phyloP scores from a whole-genome alignment of 2,888 invertebrate species.

The Masnerella sp. region DNA sequence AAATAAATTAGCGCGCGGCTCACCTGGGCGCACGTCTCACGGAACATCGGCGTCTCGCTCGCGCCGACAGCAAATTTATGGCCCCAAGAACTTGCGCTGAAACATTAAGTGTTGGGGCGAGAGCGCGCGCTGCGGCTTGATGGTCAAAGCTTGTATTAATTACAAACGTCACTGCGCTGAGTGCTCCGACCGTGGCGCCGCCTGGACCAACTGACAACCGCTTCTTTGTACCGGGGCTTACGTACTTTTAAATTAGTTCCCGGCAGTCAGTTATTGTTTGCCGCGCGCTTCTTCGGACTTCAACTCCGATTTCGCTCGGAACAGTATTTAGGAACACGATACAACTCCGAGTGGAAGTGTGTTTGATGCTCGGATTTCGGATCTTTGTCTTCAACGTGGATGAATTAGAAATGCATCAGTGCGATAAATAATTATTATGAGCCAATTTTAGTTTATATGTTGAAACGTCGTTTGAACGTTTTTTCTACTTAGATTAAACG shows the following conservation, averaged over 20 bases:
- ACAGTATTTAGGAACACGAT: no score
- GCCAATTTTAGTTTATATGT: no score
- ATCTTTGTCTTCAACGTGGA: no score
- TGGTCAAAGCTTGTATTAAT: constrained; percentile 73
- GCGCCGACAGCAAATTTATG: constrained; percentile 50
- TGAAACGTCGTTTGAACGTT: no score
- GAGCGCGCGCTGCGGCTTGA: constrained; percentile 62
- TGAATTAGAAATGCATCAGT: no score
- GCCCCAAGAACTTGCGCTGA: constrained; percentile 49
- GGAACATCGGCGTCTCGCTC: constrained; percentile 2
- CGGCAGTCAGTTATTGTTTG: constrained; percentile 5
- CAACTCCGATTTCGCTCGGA: no score
- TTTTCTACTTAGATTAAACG: no score
- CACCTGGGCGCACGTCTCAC: constrained; percentile 24
- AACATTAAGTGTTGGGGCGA: constrained; percentile 47
- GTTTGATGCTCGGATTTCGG: no score
- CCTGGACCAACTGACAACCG: constrained; percentile 17
- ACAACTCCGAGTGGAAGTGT: no score
- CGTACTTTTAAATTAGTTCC: constrained; percentile 18
- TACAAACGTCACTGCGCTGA: constrained; percentile 65
- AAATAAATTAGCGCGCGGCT: constrained; percentile 46
- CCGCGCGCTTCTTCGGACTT: background rate
- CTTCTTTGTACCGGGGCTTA: constrained; percentile 4
- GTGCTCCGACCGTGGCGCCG: constrained; percentile 22
- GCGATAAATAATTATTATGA: no score